Percentiles rank a stretch among this genome's conserved stretches.
These are phyloP conservation scores for Hartigia nigra DNA, from an alignment of 2,888 invertebrate species.

Conservation along the genomic window DNA sequence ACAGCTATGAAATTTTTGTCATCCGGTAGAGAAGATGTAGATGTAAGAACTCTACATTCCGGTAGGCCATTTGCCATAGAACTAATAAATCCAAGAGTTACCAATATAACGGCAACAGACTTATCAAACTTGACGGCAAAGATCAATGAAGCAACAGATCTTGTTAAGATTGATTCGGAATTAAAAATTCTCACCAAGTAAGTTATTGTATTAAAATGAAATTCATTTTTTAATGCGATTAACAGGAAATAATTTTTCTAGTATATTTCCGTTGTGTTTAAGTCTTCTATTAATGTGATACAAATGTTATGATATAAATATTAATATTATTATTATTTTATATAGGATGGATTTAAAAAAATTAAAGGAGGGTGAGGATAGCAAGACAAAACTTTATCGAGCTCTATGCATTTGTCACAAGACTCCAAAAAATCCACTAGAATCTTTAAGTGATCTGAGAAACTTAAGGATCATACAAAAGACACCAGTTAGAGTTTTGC, in stretches of 20 bases:
- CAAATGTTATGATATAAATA: neutral
- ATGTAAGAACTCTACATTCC: conserved; percentile 91
- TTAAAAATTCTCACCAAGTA: conserved; percentile 75
- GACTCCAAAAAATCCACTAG: conserved; percentile 66
- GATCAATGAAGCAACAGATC: conserved; percentile 70
- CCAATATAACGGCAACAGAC: conserved; percentile 67
- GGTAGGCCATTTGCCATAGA: conserved; percentile 96
- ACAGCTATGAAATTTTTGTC: conserved; percentile 82
- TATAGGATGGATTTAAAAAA: conserved; percentile 74
- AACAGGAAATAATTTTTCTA: neutral
- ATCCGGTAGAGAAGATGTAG: conserved; percentile 97
- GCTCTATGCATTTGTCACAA: conserved; percentile 78
- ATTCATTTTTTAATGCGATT: neutral
- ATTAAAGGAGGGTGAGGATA: conserved; percentile 88
- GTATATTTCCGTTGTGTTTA: no score
- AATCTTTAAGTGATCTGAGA: conserved; percentile 69
- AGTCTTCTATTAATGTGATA: neutral
- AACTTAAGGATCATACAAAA: conserved; percentile 78
- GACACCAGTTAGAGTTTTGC: conserved; percentile 92
- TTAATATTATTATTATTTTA: conserved; percentile 13
- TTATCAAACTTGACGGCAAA: conserved; percentile 70
- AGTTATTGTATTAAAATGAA: conserved; percentile 28
- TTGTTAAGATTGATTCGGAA: conserved; percentile 72
- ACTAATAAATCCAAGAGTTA: conserved; percentile 75
- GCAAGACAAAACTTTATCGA: conserved; percentile 87